Base-by-base conservation (phyloP, 2,888 invertebrate species). In the Drosophila picticornis region DNA sequence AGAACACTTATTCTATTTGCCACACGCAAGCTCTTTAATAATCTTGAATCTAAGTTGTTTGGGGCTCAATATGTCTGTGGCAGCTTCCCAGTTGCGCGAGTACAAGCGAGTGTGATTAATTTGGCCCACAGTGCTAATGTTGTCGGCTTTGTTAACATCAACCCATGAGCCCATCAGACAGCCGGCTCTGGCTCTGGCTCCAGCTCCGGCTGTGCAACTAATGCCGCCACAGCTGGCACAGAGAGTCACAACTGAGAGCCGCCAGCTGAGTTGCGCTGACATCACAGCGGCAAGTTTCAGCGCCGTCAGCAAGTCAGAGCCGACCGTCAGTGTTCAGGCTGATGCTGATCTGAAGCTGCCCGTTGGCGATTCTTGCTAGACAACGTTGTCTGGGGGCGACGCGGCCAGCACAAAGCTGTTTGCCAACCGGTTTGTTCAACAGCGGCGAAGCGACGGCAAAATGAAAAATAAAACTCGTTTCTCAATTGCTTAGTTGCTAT, bases 381-480 rank as follows among this genome's bases (percentile, higher is more conserved):
- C 80, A 79, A 64, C 60, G 58, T 46, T 25, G 46, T 62, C 78
- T 72, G 67, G 72, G 57, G 65, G 63, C 72, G 48, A 52, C 51
- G 46, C 43, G 61, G 50, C 32, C 72, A 55, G 51, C 32, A 29
- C 31, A 29, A n/a, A 64, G 72, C 67, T 72, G 85, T 70, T 83
- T 77, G 83, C 55, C 58, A 88, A 90, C 84, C 83, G 90, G 84
- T 84, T 90, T 90, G 60, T 57, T 50, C 51, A 34, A 61, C 31
- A 46, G 22, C 46, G 22, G 7, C 46, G 46, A 16, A 22, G 46
- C 46, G 46, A 22, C 46, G 22, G 25, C 19, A 10, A n/a, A 38
- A 34, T 32, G 16, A 64, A 55, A 89, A 90, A 86, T 88, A 58
- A 89, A 90, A 85, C 85, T 58, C 52, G 90, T 88, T 90, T 80